Percentiles rank a stretch among this genome's conserved stretches.
phyloP scores from a whole-genome alignment of 2,113 vertebrate species.

The Tachuris rubrigastra region DNA sequence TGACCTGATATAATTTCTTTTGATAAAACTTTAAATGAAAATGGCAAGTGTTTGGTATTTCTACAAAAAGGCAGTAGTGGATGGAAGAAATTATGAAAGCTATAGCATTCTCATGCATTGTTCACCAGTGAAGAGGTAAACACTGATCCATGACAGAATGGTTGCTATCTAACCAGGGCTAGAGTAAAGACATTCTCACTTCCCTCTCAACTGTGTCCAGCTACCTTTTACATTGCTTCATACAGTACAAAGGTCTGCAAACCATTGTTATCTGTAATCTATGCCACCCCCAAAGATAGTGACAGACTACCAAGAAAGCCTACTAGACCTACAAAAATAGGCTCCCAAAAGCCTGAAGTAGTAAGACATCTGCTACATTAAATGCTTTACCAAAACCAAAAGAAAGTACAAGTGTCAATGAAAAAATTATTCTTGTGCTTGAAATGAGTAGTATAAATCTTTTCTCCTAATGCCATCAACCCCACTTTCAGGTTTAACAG shows the following conservation, averaged over 20 bases:
- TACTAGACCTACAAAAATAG: background rate
- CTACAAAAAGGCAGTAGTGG: background rate
- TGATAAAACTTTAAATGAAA: background rate
- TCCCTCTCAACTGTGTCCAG: background rate
- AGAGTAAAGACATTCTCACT: background rate
- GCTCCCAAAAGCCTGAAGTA: background rate
- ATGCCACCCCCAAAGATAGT: background rate
- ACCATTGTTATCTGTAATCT: background rate
- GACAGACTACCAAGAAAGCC: background rate
- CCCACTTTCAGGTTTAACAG: background rate
- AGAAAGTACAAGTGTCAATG: background rate
- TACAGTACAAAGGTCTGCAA: background rate
- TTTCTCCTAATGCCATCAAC: background rate
- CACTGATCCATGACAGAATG: rapidly evolving
- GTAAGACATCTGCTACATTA: background rate
- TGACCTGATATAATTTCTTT: background rate
- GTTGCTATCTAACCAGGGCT: background rate
- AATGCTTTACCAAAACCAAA: background rate
- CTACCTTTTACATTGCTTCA: background rate
- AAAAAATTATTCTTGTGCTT: background rate
- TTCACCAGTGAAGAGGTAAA: background rate
- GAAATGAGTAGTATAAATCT: background rate
- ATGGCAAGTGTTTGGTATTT: background rate
- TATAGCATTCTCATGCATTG: background rate
- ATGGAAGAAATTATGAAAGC: background rate